These are phyloP conservation scores for Acholoe squamosa DNA, from an alignment of 2,888 invertebrate genomes.

Conservation along the genomic window DNA sequence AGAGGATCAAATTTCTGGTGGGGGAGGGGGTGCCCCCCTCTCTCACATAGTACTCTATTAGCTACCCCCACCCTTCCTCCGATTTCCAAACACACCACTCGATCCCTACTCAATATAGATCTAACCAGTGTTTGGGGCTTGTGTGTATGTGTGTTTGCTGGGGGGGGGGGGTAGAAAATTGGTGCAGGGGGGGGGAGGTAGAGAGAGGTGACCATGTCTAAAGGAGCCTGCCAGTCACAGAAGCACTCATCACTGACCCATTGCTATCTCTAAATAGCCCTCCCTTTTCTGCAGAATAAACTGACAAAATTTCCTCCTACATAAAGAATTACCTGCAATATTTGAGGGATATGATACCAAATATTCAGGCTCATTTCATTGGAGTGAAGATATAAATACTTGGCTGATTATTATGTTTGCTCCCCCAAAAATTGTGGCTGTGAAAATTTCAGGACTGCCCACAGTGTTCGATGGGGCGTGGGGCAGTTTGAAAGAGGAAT, in stretches of 20 bases:
- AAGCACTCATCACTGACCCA: neutral
- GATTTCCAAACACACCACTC: no score
- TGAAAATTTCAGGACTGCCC: neutral
- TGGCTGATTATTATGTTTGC: no score
- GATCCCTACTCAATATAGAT: no score
- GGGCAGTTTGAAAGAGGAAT: neutral
- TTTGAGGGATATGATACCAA: no score
- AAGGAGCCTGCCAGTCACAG: neutral
- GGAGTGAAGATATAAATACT: no score
- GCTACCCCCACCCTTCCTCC: no score
- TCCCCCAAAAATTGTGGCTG: neutral
- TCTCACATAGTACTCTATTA: neutral
- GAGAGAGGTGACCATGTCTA: neutral
- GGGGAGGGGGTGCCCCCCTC: neutral
- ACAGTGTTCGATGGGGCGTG: no score
- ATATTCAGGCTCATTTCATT: no score
- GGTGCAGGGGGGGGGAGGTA: neutral
- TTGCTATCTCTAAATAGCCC: neutral
- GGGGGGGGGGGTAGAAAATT: neutral
- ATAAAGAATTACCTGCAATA: neutral
- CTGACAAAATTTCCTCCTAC: no score
- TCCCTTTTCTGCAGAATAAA: no score
- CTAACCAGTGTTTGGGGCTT: no score
- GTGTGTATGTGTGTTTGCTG: no score
- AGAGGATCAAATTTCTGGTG: conserved; percentile 14